Evolutionary conservation across 2,113 vertebrate genomes (phyloP).

Genomic region (Mesocricetus auratus): DNA sequence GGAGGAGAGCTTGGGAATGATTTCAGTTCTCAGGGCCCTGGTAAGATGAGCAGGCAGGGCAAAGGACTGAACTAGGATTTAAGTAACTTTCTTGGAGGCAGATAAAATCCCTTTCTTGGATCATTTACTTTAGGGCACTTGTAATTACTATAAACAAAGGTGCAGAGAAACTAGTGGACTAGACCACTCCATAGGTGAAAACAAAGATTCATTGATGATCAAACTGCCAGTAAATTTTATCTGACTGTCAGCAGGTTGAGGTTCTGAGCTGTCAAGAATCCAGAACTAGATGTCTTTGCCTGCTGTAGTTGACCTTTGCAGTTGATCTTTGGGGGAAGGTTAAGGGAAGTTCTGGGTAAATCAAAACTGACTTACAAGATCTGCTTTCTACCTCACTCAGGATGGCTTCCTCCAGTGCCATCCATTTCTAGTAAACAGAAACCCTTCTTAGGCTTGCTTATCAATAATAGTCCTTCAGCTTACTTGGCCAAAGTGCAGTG

Average conservation of each 20-base stretch:
- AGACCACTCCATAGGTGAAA: neutral
- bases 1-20: neutral
- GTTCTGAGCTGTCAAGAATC: too few species aligned
- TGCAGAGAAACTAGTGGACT: too few species aligned
- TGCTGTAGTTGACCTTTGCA: neutral
- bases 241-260: neutral
- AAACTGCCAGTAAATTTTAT: neutral
- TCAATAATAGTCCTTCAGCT: neutral
- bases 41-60: fast-evolving
- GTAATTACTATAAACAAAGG: neutral
- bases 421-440: neutral
- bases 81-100: neutral
- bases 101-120: neutral
- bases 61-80: neutral
- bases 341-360: neutral
- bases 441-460: neutral
- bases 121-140: neutral
- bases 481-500: neutral
- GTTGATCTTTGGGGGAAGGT: neutral
- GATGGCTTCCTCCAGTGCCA: too few species aligned
- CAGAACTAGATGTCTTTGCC: neutral
- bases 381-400: too few species aligned
- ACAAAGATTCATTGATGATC: neutral
- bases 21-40: too few species aligned
- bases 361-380: neutral